Evolutionary conservation across 2,888 invertebrate species (phyloP).

Genomic region (Caenorhabditis becei): DNA sequence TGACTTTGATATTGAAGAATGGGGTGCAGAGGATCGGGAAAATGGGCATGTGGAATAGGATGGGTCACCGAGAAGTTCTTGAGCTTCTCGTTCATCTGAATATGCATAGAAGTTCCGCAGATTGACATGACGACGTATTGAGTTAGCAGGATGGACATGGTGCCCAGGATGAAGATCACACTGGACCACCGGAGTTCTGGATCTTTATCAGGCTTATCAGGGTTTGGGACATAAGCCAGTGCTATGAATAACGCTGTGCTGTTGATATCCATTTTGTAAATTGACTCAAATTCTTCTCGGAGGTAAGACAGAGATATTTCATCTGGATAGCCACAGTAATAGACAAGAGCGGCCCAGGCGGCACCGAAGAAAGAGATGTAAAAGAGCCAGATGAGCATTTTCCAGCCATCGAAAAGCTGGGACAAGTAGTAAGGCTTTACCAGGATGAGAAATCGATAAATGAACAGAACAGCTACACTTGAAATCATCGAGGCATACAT

Average conservation of each 20-base stretch:
- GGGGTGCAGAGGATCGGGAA: neutral
- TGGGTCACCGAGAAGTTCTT: constrained; percentile 31
- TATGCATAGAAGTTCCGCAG: constrained; percentile 35
- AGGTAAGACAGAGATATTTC: too few species aligned
- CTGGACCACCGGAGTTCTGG: neutral
- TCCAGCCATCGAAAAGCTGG: too few species aligned
- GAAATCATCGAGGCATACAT: neutral
- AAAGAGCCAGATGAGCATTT: too few species aligned
- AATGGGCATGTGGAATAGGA: constrained; percentile 4
- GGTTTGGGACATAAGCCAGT: too few species aligned
- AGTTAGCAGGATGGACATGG: constrained; percentile 1
- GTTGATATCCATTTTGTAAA: too few species aligned
- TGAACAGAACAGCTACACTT: neutral
- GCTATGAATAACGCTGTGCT: too few species aligned
- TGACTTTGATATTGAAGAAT: neutral
- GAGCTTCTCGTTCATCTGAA: constrained; percentile 35
- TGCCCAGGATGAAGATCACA: neutral
- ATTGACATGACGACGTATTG: constrained; percentile 30
- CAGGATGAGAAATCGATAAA: neutral
- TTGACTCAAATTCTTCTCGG: too few species aligned
- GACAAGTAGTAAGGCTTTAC: too few species aligned
- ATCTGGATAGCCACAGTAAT: too few species aligned
- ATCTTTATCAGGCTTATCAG: too few species aligned
- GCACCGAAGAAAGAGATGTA: too few species aligned
- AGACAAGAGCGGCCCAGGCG: too few species aligned